phyloP scores from a whole-genome alignment of 2,113 vertebrate genomes.

The Rhinoderma darwinii region DNA sequence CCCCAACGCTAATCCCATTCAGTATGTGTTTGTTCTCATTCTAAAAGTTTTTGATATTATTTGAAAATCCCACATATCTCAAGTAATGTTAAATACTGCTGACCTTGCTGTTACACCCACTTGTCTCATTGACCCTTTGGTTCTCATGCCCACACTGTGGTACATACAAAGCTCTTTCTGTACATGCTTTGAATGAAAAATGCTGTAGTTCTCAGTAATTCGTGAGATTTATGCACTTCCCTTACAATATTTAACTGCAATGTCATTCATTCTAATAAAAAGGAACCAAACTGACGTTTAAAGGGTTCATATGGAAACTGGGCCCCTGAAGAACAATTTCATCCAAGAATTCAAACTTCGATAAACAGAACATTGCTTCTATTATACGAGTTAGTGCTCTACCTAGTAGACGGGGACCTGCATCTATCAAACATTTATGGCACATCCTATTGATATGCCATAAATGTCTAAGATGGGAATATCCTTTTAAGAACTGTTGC shows the following conservation, averaged over 20 bases:
- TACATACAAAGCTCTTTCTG: constrained; percentile 20
- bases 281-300: neutral
- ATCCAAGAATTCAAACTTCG: neutral
- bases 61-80: neutral
- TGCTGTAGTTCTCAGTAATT: neutral
- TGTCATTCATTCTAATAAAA: neutral
- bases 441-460: too few relatives aligned
- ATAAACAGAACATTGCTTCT: neutral
- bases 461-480: too few relatives aligned
- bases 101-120: constrained; percentile 19
- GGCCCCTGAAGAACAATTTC: neutral
- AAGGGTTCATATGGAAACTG: neutral
- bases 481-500: too few relatives aligned
- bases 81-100: neutral
- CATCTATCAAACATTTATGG: too few relatives aligned
- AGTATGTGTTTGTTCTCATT: neutral
- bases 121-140: constrained; percentile 7
- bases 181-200: constrained; percentile 9
- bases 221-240: neutral
- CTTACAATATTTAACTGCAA: neutral
- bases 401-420: too few relatives aligned
- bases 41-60: neutral
- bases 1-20: neutral
- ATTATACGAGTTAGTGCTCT: neutral
- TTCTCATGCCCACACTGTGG: constrained; percentile 21